Conservation (phyloP, 1,140 invertebrate genomes). For the Sarcophaga bullata region DNA sequence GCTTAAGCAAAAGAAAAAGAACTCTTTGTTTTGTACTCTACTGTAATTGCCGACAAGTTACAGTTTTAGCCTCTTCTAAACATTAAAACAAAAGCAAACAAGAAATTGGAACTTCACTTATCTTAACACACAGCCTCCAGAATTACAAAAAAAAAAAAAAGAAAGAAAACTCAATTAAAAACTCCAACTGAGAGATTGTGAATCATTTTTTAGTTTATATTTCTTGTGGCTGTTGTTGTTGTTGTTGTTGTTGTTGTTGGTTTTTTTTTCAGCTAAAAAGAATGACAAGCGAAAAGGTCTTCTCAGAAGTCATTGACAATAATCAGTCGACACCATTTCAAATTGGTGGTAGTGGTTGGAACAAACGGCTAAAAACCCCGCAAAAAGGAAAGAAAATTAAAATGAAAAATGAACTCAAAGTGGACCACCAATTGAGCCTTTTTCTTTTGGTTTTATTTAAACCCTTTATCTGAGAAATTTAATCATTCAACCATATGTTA, state of each 20-base stretch:
- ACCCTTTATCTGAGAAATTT: slow-evolving; percentile 33
- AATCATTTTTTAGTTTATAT: neutral
- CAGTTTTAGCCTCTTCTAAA: no score
- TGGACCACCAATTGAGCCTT: slow-evolving; percentile 28
- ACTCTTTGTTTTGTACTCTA: no score
- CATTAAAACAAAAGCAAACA: no score
- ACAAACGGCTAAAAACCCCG: neutral
- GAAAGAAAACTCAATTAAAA: neutral
- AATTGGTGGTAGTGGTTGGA: neutral
- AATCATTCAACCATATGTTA: slow-evolving; percentile 35
- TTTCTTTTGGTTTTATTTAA: neutral
- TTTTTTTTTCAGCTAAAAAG: neutral
- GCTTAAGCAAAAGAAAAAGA: no score
- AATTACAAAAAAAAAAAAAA: neutral
- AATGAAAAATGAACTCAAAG: slow-evolving; percentile 2
- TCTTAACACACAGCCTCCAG: neutral
- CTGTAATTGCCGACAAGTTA: no score
- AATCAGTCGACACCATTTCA: slow-evolving; percentile 34
- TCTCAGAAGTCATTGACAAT: slow-evolving; percentile 37
- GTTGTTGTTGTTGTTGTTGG: neutral
- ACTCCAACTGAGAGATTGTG: neutral
- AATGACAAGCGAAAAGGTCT: slow-evolving; percentile 4
- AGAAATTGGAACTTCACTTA: no score
- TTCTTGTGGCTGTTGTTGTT: no score
- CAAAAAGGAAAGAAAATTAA: neutral